Base-by-base conservation (phyloP, 2,888 invertebrate genomes). In the Agriotes lineatus region DNA sequence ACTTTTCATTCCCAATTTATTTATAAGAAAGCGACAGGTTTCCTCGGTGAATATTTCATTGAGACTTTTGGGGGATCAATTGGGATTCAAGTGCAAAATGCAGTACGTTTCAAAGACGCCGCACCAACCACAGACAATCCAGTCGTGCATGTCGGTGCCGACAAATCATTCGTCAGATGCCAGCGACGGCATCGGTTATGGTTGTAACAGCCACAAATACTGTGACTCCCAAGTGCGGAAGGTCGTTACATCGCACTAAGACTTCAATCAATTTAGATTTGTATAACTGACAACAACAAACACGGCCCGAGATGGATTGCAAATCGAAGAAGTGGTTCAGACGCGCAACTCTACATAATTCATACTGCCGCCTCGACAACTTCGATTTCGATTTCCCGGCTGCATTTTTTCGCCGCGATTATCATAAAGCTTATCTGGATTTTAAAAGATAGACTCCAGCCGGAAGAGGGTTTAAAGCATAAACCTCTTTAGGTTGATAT, bases 271-370 rank as follows among this genome's bases (percentile, higher is more conserved):
- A 33, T 52, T 14, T 16, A 30, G 14, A 16, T 52, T 16, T 52
- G n/a, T 52, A 52, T 33, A 33, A 52, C 33, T 33, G 52, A 52
- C 52, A 52, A 33, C 52, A 52, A 52, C 33, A 52, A 33, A 52
- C 30, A 52, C 12, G 20, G n/a, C 16, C 7, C 6, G 18, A 33
- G 30, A 33, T 52, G 52, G 16, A 52, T 33, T 52, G 52, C 12
- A 33, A 52, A 52, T 52, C 33, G 33, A 52, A 52, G n/a, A 33
- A 16, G 25, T 52, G 52, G 30, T 18, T 52, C 16, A 33, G 12
- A 4, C 33, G 16, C 30, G 4, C 18, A 22, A 52, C 52, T 14
- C 52, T 52, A 52, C 52, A 52, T 52, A 52, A 52, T 52, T 52
- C 52, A 52, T 52, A 35, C 25, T 33, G 16, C 52, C 30, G 30